Percentiles rank a stretch among this genome's conserved stretches.
phyloP scores from a whole-genome alignment of 2,888 invertebrate genomes.

The Hetaerina titia region DNA sequence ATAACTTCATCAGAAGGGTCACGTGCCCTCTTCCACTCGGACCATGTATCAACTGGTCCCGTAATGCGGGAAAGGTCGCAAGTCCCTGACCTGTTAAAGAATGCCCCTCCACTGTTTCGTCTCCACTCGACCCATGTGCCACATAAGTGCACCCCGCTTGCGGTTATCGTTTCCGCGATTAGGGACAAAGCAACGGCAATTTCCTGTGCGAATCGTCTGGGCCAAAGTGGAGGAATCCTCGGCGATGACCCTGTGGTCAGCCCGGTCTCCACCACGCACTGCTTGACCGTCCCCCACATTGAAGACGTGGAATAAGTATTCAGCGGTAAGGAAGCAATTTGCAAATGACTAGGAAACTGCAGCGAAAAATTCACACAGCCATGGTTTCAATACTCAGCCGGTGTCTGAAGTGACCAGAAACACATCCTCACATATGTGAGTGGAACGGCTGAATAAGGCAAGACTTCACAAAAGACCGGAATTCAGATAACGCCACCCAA shows the following conservation, averaged over 20 bases:
- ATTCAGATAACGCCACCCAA: too few relatives aligned
- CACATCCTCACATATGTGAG: too few relatives aligned
- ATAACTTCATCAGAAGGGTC: background rate
- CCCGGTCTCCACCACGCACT: background rate
- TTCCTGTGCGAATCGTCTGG: background rate
- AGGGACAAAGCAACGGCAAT: constrained; percentile 4
- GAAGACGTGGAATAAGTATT: too few relatives aligned
- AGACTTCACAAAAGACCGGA: too few relatives aligned
- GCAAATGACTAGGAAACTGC: too few relatives aligned
- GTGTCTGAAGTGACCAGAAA: too few relatives aligned
- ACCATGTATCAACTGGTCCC: background rate
- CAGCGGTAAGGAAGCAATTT: background rate
- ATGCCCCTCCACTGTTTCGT: background rate
- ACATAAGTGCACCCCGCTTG: background rate
- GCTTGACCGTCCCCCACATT: background rate
- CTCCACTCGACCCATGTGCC: background rate
- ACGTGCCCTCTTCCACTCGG: constrained; percentile 15
- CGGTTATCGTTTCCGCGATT: background rate
- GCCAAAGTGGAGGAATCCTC: background rate
- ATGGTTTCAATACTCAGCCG: too few relatives aligned
- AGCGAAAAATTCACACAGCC: too few relatives aligned
- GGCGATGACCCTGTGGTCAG: background rate
- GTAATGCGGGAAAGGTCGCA: constrained; percentile 22
- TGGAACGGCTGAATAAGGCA: too few relatives aligned
- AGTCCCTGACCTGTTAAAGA: background rate